These are phyloP conservation scores for Aurelia aurita complex sp. Pacific DNA, from an alignment of 30 jellyfish, hydroid and myxozoan genomes.

Conservation along the genomic window DNA sequence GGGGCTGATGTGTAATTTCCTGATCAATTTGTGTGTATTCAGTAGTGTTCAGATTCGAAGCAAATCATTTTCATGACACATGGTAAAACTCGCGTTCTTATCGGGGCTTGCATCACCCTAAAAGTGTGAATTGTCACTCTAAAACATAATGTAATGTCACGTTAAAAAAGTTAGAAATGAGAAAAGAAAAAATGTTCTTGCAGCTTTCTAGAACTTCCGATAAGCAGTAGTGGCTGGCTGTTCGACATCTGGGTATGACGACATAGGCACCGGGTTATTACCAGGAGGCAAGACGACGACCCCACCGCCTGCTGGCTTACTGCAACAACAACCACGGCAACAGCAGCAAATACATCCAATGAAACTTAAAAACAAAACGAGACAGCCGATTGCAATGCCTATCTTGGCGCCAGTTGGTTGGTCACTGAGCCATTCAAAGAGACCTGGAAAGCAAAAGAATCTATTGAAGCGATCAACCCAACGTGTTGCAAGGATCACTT, in stretches of 20 bases:
- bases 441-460: neutral
- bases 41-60: too few relatives aligned
- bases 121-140: too few relatives aligned
- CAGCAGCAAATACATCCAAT: neutral
- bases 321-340: neutral
- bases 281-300: neutral
- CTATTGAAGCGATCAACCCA: too few relatives aligned
- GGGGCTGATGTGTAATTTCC: too few relatives aligned
- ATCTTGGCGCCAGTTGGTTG: neutral
- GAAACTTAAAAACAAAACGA: neutral
- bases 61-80: too few relatives aligned
- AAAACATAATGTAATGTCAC: too few relatives aligned
- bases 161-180: too few relatives aligned
- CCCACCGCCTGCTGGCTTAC: neutral
- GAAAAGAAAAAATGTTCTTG: neutral
- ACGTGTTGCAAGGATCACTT: too few relatives aligned
- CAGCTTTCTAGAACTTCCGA: neutral
- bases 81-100: too few relatives aligned
- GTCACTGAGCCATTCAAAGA: conserved; percentile 3
- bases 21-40: too few relatives aligned
- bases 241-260: conserved; percentile 1
- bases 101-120: too few relatives aligned
- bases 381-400: neutral
- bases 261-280: neutral
- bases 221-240: conserved; percentile 2